Base-by-base conservation (phyloP, 2,888 invertebrate genomes). In the Diarsia rubi region DNA sequence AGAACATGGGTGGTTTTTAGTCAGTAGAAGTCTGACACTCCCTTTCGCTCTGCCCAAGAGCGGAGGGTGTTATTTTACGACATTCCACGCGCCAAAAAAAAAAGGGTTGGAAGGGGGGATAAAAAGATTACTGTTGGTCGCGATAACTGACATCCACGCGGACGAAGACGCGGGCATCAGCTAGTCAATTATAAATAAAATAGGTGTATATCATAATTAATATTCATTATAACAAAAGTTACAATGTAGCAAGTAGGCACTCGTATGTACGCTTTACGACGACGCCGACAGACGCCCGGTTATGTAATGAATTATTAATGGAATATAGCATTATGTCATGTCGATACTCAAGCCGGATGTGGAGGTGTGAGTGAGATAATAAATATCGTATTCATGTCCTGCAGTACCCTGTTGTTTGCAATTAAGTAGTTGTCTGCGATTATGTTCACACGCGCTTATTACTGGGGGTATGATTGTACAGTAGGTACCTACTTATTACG, bases 271-370 rank as follows among this genome's bases (percentile, higher is more conserved):
- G 49, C 45, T 54, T 57, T 44, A 63, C 37, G 44, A 52, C 44
- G 37, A 65, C 21, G 57, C 77, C 62, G 82, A 63, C 66, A 82
- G 70, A 62, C 62, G 62, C 9, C 14, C 21, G 24, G 63, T 45
- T 65, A 60, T 62, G 65, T 27, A 45, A 65, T 81, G 82, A 82
- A 78, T 81, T 79, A 79, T 79, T 81, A 59, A 78, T 78, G 67
- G 42, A 16, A 81, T 47, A 69, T 21, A 47, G 31, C 47, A 69
- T 79, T 79, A 82, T 79, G 82, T 79, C 82, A 81, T 76, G 68
- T 45, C 76, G 54, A 73, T 73, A 60, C 44, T 71, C 14, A 45
- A 63, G 45, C n/a, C 67, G 76, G 62, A 81, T 59, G 27, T 64
- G 6, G 4, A 37, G 42, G 63, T 75, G 67, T 66, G 52, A 54